Evolutionary conservation across 1,140 invertebrate genomes (phyloP).

Genomic region (Anoplophora glabripennis): DNA sequence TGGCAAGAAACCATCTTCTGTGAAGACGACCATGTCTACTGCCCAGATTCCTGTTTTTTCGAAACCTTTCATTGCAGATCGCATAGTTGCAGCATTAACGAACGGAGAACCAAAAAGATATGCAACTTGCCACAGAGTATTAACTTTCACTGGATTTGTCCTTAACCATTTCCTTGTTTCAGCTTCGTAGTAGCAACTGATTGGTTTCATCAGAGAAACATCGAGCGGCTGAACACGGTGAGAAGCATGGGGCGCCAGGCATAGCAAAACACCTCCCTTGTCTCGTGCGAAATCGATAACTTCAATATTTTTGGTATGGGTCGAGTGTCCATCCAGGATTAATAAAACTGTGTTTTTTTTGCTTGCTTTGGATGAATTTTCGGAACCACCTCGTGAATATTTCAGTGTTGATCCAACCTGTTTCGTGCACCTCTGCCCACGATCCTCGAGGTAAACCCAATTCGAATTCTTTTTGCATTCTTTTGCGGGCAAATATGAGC

Average conservation of each 20-base stretch:
- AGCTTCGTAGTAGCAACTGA: too few relatives aligned
- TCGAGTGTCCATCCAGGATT: background rate
- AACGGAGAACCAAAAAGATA: background rate
- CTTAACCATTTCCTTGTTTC: background rate
- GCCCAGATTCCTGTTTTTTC: background rate
- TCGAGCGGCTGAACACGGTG: too few relatives aligned
- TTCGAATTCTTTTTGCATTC: too few relatives aligned
- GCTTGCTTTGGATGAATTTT: background rate
- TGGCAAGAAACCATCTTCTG: background rate
- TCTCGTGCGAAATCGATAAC: background rate
- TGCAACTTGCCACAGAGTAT: background rate
- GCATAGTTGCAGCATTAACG: background rate
- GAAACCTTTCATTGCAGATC: background rate
- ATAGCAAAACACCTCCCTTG: too few relatives aligned
- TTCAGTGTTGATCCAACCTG: background rate
- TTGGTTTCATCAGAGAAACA: too few relatives aligned
- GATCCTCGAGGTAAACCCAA: too few relatives aligned
- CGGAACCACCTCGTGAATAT: background rate
- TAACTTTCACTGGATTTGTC: background rate
- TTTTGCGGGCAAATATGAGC: slow-evolving; percentile 36
- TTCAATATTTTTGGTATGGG: background rate
- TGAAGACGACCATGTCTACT: background rate
- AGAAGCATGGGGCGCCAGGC: too few relatives aligned
- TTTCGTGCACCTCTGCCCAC: too few relatives aligned
- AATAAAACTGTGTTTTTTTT: background rate